phyloP scores from a whole-genome alignment of 2,113 vertebrate species.

The Rutilus rutilus region DNA sequence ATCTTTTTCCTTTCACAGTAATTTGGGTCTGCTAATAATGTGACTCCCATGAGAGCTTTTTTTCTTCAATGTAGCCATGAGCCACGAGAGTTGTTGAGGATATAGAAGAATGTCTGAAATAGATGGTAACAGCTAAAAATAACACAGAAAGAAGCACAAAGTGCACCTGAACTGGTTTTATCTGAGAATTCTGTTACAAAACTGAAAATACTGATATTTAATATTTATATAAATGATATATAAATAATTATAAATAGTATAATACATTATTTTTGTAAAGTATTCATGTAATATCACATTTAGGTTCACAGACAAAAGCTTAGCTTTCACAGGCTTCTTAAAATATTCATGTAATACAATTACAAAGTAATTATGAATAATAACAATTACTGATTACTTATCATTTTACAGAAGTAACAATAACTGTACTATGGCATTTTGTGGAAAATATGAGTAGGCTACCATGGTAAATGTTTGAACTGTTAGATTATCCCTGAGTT shows the following conservation, averaged over 20 bases:
- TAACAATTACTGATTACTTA: not conserved
- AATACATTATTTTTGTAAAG: too few species aligned
- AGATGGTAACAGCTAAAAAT: slow-evolving; percentile 74
- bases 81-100: slow-evolving; percentile 72
- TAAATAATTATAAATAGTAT: not conserved
- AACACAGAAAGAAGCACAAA: slow-evolving; percentile 59
- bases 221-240: not conserved
- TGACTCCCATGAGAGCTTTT: slow-evolving; percentile 67
- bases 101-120: slow-evolving; percentile 74
- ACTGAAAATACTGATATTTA: not conserved
- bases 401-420: not conserved
- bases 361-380: not conserved
- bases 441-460: not conserved
- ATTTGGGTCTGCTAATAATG: slow-evolving; percentile 79
- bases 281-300: not conserved
- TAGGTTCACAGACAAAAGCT: not conserved
- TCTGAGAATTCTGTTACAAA: not conserved
- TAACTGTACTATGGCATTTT: not conserved
- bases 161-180: not conserved
- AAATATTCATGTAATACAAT: not conserved
- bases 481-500: not conserved
- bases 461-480: not conserved
- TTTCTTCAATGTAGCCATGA: slow-evolving; percentile 69
- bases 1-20: slow-evolving; percentile 62
- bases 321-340: not conserved